These are phyloP conservation scores for Equus przewalskii DNA, from an alignment of 2,113 vertebrate species.

Conservation along the genomic window DNA sequence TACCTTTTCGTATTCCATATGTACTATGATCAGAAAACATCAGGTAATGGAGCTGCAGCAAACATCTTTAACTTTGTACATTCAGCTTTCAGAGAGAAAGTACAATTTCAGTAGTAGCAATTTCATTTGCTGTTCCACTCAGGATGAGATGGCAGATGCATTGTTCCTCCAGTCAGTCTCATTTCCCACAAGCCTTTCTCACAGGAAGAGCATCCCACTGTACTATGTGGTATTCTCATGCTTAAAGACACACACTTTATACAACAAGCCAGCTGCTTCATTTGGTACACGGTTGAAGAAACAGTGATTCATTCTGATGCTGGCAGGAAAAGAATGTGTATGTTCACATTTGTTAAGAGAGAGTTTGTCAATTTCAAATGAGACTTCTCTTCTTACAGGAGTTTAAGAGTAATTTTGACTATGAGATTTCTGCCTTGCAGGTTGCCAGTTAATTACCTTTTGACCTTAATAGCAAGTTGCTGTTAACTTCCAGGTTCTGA, in stretches of 20 bases:
- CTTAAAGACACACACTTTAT: neutral
- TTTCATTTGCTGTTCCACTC: neutral
- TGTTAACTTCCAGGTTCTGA: neutral
- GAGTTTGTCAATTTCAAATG: neutral
- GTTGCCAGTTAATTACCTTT: slow-evolving; percentile 2
- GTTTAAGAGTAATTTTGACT: slow-evolving; percentile 33
- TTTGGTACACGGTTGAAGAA: neutral
- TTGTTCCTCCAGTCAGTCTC: neutral
- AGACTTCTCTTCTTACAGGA: neutral
- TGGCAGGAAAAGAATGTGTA: neutral
- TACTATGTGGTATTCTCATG: too few relatives aligned
- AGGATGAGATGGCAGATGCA: neutral
- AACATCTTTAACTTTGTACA: neutral
- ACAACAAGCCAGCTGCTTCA: neutral
- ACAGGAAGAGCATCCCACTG: neutral
- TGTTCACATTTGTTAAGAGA: neutral
- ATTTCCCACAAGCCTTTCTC: neutral
- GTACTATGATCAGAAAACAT: neutral
- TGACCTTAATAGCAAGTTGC: neutral
- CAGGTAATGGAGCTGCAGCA: neutral
- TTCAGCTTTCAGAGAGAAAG: neutral
- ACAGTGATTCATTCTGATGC: neutral
- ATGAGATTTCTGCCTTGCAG: neutral
- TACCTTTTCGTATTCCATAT: neutral
- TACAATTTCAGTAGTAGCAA: neutral